A percentile compares a stretch with the other conserved stretches of the same genome.
These are phyloP conservation scores for Hystrix brachyura DNA, from an alignment of 2,113 vertebrate species.

Conservation along the genomic window DNA sequence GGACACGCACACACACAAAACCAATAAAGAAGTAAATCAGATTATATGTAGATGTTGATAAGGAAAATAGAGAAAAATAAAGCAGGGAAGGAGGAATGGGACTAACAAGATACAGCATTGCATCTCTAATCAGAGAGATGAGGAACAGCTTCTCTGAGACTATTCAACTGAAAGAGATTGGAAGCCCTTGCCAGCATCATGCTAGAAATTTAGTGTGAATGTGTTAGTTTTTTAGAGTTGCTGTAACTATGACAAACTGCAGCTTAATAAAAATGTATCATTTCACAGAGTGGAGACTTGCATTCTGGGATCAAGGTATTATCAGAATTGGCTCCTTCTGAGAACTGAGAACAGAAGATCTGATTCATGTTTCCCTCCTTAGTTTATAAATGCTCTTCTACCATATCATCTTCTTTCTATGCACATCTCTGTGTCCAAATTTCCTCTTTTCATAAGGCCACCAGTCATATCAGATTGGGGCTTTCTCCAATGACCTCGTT, in stretches of 20 bases:
- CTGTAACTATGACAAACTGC: not conserved
- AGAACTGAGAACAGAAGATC: not conserved
- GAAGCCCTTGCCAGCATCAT: not conserved
- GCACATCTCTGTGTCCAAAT: not conserved
- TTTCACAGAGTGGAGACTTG: not conserved
- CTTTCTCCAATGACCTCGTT: not conserved
- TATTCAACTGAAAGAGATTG: not conserved
- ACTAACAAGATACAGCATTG: not conserved
- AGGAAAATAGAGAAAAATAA: not conserved
- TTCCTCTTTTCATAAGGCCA: not conserved
- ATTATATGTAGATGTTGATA: not conserved
- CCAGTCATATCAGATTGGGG: not conserved
- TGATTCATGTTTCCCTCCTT: not conserved
- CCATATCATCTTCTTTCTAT: not conserved
- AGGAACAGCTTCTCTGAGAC: not conserved
- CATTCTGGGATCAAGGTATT: not conserved
- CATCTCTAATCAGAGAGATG: not conserved
- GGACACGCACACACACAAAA: not conserved
- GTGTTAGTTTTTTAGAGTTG: not conserved
- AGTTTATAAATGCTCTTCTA: not conserved
- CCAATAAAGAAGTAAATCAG: not conserved
- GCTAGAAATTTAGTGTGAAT: not conserved
- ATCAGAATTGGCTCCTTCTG: not conserved
- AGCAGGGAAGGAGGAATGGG: not conserved
- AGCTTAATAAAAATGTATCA: not conserved